phyloP scores from a whole-genome alignment of 37 sponge, comb jelly and placozoan species.

The Crambe crambe region DNA sequence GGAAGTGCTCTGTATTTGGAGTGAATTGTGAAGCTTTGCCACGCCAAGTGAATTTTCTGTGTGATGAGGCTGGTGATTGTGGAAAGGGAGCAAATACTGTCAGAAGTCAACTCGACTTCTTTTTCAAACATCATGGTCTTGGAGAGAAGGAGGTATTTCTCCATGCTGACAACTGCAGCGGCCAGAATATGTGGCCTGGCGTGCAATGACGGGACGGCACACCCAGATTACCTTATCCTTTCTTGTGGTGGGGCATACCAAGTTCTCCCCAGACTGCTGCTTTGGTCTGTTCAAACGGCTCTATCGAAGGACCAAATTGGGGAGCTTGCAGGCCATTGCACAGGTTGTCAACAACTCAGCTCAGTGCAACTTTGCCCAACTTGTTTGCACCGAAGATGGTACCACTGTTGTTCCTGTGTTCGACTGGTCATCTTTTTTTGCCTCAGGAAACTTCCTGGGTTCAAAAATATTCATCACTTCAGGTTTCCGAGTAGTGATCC shows the following conservation, averaged over 20 bases:
- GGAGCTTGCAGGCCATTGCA: constrained; percentile 12
- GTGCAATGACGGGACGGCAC: too few species aligned
- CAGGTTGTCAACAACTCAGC: constrained; percentile 19
- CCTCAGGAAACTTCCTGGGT: too few species aligned
- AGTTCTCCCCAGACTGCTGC: too few species aligned
- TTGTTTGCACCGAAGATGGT: constrained; percentile 18
- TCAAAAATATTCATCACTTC: too few species aligned
- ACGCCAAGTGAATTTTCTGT: constrained; percentile 31
- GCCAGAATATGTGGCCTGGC: constrained; percentile 37
- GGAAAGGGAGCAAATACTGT: too few species aligned
- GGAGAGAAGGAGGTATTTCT: not conserved
- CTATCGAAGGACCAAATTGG: constrained; percentile 18
- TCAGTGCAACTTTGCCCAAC: constrained; percentile 28
- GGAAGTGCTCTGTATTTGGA: constrained; percentile 64
- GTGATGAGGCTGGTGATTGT: constrained; percentile 12
- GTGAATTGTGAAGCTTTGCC: constrained; percentile 60
- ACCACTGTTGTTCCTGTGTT: constrained; percentile 11
- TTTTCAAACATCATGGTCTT: not conserved
- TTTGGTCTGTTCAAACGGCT: constrained; percentile 35
- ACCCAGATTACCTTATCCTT: too few species aligned
- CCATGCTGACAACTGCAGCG: too few species aligned
- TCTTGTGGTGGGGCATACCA: too few species aligned
- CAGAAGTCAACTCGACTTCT: too few species aligned
- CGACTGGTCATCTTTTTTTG: constrained; percentile 20
- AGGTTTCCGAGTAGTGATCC: not conserved